These are phyloP conservation scores for Pseudonaja textilis DNA, from an alignment of 2,113 vertebrate species.

Conservation along the genomic window DNA sequence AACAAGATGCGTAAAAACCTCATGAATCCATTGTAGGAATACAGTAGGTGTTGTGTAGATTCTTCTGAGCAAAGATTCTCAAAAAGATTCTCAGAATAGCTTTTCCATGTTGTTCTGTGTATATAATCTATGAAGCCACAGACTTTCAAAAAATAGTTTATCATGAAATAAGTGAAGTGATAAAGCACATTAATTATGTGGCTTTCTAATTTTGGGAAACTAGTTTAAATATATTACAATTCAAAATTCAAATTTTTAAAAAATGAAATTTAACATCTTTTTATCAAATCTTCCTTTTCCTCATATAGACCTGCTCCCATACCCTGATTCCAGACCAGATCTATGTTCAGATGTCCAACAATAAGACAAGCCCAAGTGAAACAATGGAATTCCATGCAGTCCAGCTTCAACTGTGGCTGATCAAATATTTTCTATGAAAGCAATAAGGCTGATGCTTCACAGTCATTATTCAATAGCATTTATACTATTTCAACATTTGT, in stretches of 20 bases:
- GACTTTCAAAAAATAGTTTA: neutral
- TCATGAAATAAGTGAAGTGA: neutral
- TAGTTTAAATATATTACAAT: neutral
- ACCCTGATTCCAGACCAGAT: neutral
- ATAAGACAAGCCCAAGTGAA: neutral
- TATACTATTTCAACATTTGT: neutral
- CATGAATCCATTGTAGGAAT: neutral
- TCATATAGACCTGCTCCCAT: neutral
- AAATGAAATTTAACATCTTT: no score
- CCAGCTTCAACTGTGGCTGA: no score
- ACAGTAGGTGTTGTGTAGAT: neutral
- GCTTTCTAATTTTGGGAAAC: neutral
- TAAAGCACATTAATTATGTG: neutral
- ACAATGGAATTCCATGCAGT: neutral
- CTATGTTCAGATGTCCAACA: neutral
- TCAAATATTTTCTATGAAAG: no score
- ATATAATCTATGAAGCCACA: neutral
- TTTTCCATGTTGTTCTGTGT: neutral
- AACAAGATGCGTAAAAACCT: neutral
- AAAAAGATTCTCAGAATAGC: neutral
- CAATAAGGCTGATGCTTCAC: neutral
- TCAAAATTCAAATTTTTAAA: neutral
- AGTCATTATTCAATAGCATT: neutral
- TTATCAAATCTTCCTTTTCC: neutral
- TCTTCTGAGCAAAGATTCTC: neutral